phyloP scores from a whole-genome alignment of 2,113 vertebrate species.

The Tinamus guttatus region DNA sequence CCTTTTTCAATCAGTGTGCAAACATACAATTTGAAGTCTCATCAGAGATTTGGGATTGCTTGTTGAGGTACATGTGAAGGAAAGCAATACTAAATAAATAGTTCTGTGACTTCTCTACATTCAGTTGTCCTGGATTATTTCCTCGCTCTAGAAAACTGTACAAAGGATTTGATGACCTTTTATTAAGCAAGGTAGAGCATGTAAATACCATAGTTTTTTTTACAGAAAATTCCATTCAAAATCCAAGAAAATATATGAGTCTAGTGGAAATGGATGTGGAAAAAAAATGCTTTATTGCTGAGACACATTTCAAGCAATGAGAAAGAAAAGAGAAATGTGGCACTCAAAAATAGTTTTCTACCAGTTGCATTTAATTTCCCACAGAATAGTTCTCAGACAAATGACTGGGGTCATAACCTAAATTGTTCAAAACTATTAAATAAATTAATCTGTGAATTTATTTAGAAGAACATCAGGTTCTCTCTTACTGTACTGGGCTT shows the following conservation, averaged over 20 bases:
- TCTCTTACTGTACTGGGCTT: conserved; percentile 34
- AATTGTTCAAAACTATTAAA: conserved; percentile 35
- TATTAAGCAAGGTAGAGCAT: neutral
- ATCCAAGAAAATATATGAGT: neutral
- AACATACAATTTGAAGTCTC: neutral
- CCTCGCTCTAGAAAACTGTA: neutral
- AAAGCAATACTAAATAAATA: neutral
- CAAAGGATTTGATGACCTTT: neutral
- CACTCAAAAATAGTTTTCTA: neutral
- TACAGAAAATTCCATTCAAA: neutral
- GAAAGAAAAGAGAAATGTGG: neutral
- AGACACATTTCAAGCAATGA: neutral
- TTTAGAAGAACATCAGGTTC: conserved; percentile 57
- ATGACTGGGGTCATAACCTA: neutral
- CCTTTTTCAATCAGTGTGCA: neutral
- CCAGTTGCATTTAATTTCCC: neutral
- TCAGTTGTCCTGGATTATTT: neutral
- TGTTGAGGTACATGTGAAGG: neutral
- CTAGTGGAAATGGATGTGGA: neutral
- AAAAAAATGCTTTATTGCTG: neutral
- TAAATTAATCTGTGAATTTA: conserved; percentile 51
- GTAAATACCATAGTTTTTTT: neutral
- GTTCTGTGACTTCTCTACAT: neutral
- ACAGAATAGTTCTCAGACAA: conserved; percentile 12
- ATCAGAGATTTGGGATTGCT: neutral